Evolutionary conservation across 2,797 vertebrate species (phyloP), one percentile per base, ranked within the genome.

Genomic region (Labroides dimidiatus): DNA sequence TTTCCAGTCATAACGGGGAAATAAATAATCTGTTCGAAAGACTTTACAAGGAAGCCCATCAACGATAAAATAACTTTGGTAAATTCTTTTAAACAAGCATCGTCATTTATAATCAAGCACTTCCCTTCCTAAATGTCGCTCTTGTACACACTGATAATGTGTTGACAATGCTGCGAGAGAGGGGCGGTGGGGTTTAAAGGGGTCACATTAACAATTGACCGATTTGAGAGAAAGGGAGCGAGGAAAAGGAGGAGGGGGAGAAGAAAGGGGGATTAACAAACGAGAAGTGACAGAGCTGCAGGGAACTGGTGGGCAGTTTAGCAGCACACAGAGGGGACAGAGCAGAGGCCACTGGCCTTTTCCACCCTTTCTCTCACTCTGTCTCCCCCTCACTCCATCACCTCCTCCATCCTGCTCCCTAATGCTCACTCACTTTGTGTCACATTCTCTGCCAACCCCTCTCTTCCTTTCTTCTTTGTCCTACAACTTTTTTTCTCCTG

Each of bases 141-240:
- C 63, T 80, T 70, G 81, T 75, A 84, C 84, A 75, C 66, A 61
- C 64, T 65, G 69, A 79, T 86, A 69, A 82, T 76, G 75, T 88
- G 82, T 77, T 75, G 82, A 84, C 77, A 80, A 83, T 63, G 69
- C 78, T 56, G 82, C 61, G 39, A 77, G 72, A 74, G 83, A 72
- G 85, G 75, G 86, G 60, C 56, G 21, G 72, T 53, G 61, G 87
- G 80, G 88, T 85, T 88, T 88, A 91, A 91, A 91, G 88, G 84
- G 88, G 89, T 91, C 91, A 91, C 87, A 85, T 84, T 86, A 88
- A 92, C 90, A 92, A 88, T 85, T 81, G 87, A 88, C 82, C 71
- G 75, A 77, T 78, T 80, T 80, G 83, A 90, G 85, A 76, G 86
- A 91, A 87, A 85, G 84, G 81, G 84, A 82, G 72, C 59, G 70